A percentile compares a stretch with the other conserved stretches of the same genome.
These are phyloP conservation scores for Campaea margaritaria DNA, from an alignment of 2,888 invertebrate species.

Conservation along the genomic window DNA sequence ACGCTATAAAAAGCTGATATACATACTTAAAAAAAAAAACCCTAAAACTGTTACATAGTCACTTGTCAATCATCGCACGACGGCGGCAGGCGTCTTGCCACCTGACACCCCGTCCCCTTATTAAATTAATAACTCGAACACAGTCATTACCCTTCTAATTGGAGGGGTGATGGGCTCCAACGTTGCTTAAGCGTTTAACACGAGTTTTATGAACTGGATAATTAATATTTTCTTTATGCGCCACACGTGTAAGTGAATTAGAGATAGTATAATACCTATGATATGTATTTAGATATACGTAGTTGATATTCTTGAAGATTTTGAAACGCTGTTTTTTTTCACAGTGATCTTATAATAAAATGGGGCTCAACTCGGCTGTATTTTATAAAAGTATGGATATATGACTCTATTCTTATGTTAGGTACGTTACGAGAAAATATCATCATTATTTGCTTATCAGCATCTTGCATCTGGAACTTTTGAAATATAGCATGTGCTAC, in stretches of 20 bases:
- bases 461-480: too few species aligned
- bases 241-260: constrained; percentile 32
- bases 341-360: too few species aligned
- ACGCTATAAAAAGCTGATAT: constrained; percentile 4
- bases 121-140: constrained; percentile 84
- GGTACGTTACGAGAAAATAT: too few species aligned
- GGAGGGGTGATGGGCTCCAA: constrained; percentile 81
- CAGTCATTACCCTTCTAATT: constrained; percentile 82
- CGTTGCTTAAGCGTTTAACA: constrained; percentile 79
- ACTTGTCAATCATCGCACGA: constrained; percentile 25
- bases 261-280: neutral
- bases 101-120: constrained; percentile 66
- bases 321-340: too few species aligned
- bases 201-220: constrained; percentile 79
- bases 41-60: constrained; percentile 13
- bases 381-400: too few species aligned
- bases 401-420: too few species aligned
- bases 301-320: too few species aligned
- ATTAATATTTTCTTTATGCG: constrained; percentile 66
- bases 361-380: too few species aligned
- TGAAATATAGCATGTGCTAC: too few species aligned
- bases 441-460: too few species aligned
- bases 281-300: too few species aligned
- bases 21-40: constrained; percentile 6
- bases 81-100: constrained; percentile 32